These are phyloP conservation scores for Sander lucioperca DNA, from an alignment of 2,113 vertebrate genomes.

Conservation along the genomic window DNA sequence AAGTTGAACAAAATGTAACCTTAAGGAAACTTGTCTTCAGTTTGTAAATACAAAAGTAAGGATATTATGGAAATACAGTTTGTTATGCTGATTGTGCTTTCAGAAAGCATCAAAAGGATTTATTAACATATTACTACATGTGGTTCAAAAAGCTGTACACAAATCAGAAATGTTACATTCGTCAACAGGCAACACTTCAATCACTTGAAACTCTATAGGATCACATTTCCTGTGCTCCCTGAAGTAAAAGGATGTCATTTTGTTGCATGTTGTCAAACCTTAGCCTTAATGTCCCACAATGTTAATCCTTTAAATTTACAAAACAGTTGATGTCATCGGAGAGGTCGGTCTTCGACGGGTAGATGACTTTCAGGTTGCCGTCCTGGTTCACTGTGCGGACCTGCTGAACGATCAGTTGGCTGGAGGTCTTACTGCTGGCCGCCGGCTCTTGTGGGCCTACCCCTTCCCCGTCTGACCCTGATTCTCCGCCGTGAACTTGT, in stretches of 20 bases:
- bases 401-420: conserved; percentile 88
- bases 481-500: conserved; percentile 85
- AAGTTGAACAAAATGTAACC: not conserved
- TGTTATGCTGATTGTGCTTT: not conserved
- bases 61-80: not conserved
- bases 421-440: not conserved
- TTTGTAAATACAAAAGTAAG: no score
- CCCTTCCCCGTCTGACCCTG: conserved; percentile 81
- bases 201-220: not conserved
- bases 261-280: conserved; percentile 18
- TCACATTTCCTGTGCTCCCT: not conserved
- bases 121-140: conserved; percentile 7
- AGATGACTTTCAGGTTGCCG: conserved; percentile 92
- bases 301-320: no score
- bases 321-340: conserved; percentile 48
- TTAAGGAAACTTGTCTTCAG: no score
- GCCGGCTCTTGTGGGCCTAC: conserved; percentile 12
- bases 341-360: conserved; percentile 95
- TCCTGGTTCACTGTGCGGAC: conserved; percentile 91
- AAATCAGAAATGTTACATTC: conserved; percentile 17
- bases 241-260: not conserved
- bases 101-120: not conserved
- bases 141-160: conserved; percentile 21
- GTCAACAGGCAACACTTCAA: not conserved
- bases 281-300: not conserved